Evolutionary conservation across 2,113 vertebrate species (phyloP), one percentile per base, ranked within the genome.

Genomic region (Penelope pileata): DNA sequence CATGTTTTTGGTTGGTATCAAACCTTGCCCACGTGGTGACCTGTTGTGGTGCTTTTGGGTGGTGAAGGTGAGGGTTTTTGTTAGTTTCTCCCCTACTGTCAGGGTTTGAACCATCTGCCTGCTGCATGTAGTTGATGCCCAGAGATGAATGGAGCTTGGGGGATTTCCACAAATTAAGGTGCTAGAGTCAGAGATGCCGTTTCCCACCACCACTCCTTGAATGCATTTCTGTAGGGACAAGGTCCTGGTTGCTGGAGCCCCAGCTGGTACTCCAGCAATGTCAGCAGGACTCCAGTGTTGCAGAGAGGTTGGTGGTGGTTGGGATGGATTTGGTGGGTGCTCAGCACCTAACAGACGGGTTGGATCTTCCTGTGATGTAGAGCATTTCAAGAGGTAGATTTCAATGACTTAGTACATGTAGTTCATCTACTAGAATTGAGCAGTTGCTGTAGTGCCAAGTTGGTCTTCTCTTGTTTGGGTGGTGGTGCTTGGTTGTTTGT

Each of bases 401-500:
- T 74, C 86, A 94, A 88, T 96, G 86, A 86, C 77, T 92, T 66
- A 91, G 83, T 86, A 78, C 47, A 29, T 94, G 76, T 80, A 95
- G 91, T 86, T 96, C 88, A 92, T 76, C 54, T 94, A 68, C 86
- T 95, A n/a, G n/a, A n/a, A n/a, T n/a, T n/a, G n/a, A n/a, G 88
- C 90, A 93, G 94, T 88, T 96, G 88, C 76, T 96, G 86, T 86
- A 69, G 93, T 96, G 79, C 94, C 86, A 91, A 45, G 47, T 88
- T 83, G 72, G 91, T 93, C 51, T 89, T 94, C 92, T 86, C 0
- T 94, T 86, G 58, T 74, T 84, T 70, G 36, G 58, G 68, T 50
- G 16, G 19, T n/a, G 64, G 21, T 67, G 36, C 36, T 56, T 21
- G 11, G 0, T 2, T 27, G 54, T 75, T 5, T 32, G 42, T 30